A percentile compares a stretch with the other conserved stretches of the same genome.
Conservation (phyloP, 2,888 invertebrate species). For the Carterocephalus palaemon region DNA sequence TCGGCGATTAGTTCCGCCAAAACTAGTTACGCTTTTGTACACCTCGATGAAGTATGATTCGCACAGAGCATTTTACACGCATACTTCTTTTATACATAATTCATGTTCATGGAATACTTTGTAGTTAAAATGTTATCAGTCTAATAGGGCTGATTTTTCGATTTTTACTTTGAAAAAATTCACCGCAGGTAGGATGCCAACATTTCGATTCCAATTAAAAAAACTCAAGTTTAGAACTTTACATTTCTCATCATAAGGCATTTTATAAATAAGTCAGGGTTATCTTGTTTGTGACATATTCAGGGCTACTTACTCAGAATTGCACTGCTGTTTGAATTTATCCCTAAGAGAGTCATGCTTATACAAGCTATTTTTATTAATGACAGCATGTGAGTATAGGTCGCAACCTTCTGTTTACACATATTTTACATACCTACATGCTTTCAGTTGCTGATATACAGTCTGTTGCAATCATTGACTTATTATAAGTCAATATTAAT, state of each 20-base stretch:
- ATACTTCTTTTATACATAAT: too few relatives aligned
- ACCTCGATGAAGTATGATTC: slow-evolving; percentile 8
- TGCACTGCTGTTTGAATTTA: slow-evolving; percentile 19
- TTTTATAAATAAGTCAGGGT: slow-evolving; percentile 47
- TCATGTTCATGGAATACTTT: too few relatives aligned
- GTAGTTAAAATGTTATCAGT: too few relatives aligned
- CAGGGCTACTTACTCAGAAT: slow-evolving; percentile 42
- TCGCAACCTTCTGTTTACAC: slow-evolving; percentile 8
- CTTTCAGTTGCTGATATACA: too few relatives aligned
- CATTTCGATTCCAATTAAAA: slow-evolving; percentile 18
- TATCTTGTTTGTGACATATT: slow-evolving; percentile 41
- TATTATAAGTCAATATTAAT: too few relatives aligned
- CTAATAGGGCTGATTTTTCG: too few relatives aligned
- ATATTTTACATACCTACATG: too few relatives aligned
- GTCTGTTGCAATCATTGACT: too few relatives aligned
- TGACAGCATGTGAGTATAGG: slow-evolving; percentile 10
- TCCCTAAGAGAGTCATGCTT: slow-evolving; percentile 5
- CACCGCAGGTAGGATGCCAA: too few relatives aligned
- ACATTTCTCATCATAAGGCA: slow-evolving; percentile 21
- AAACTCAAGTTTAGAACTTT: too few relatives aligned
- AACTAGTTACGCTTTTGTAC: slow-evolving; percentile 15
- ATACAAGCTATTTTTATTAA: slow-evolving; percentile 14
- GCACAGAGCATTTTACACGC: not conserved
- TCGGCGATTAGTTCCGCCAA: slow-evolving; percentile 21
- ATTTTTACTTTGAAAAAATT: too few relatives aligned